Evolutionary conservation across 1,140 invertebrate species (phyloP).

Genomic region (Polypedilum vanderplanki): DNA sequence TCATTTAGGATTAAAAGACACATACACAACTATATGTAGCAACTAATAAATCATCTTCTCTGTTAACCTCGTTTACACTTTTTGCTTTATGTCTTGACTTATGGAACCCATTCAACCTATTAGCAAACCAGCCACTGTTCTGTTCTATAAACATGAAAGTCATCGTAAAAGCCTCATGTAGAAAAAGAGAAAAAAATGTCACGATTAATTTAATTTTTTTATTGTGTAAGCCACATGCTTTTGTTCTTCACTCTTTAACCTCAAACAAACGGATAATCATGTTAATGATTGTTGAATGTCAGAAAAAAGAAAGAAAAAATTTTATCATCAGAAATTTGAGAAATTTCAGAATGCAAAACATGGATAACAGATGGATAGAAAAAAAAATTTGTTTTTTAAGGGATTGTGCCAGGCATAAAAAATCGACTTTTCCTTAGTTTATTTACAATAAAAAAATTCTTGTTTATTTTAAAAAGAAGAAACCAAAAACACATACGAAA

Average conservation of each 20-base stretch:
- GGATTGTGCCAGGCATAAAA: conserved; percentile 1
- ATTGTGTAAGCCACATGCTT: background rate
- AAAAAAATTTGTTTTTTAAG: background rate
- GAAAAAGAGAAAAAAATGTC: conserved; percentile 10
- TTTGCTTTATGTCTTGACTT: background rate
- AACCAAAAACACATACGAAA: background rate
- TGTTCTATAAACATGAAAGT: conserved; percentile 19
- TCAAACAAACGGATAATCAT: no score
- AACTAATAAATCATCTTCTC: conserved; percentile 23
- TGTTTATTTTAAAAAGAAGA: conserved; percentile 1
- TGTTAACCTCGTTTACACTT: conserved; percentile 22
- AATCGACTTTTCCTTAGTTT: background rate
- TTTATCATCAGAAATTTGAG: background rate
- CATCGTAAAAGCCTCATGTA: background rate
- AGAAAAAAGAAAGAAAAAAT: background rate
- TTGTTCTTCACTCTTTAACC: background rate
- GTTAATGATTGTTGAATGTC: background rate
- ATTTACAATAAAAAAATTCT: conserved; percentile 15
- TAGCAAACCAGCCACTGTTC: background rate
- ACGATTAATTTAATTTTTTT: conserved; percentile 25
- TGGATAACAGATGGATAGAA: conserved; percentile 12
- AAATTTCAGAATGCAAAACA: conserved; percentile 9
- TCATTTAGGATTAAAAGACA: background rate
- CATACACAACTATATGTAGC: background rate
- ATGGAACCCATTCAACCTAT: conserved; percentile 20